Evolutionary conservation across 2,113 vertebrate genomes (phyloP), one percentile per base, ranked within the genome.

Genomic region (Astur gentilis): DNA sequence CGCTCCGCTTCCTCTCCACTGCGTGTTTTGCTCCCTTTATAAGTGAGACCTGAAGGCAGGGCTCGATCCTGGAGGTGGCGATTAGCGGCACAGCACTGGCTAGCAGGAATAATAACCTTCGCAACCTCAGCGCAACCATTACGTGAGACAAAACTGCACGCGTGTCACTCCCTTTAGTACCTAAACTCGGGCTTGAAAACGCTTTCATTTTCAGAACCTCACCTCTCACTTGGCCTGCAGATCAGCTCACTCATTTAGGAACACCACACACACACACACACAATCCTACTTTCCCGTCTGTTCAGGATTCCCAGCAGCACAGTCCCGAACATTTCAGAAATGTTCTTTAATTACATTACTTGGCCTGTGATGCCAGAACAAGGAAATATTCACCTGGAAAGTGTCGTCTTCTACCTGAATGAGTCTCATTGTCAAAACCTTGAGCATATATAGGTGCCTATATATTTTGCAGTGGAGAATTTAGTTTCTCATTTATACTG

Each of bases 381-480:
- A 73, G 89, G 69, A n/a, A 93, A 97, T 80, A 84, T 83, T 95
- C 90, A 76, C 83, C 80, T 91, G 72, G 79, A 87, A 76, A 95
- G 90, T 90, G 82, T 95, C 92, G 3, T 97, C 95, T 93, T 81
- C 82, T 93, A 72, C 62, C 82, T 96, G 94, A 96, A 96, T 96
- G 69, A 92, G 64, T 80, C 82, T 58, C 83, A 87, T 93, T 96
- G 95, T 95, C 54, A 90, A 89, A 94, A 54, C 9, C 72, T 55
- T 32, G 47, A 92, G 77, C 54, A n/a, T 47, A 72, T 83, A 66
- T 91, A 89, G 87, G 66, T 72, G 66, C 17, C 0, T 81, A 32
- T 79, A 57, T 72, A 58, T 94, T 95, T 93, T 83, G 55, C 90
- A 81, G 60, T 2, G 32, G 45, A 89, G 81, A 91, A 89, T 86